Evolutionary conservation across 2,797 vertebrate genomes (phyloP), one percentile per base, ranked within the genome.

Genomic region (Graptemys geographica): DNA sequence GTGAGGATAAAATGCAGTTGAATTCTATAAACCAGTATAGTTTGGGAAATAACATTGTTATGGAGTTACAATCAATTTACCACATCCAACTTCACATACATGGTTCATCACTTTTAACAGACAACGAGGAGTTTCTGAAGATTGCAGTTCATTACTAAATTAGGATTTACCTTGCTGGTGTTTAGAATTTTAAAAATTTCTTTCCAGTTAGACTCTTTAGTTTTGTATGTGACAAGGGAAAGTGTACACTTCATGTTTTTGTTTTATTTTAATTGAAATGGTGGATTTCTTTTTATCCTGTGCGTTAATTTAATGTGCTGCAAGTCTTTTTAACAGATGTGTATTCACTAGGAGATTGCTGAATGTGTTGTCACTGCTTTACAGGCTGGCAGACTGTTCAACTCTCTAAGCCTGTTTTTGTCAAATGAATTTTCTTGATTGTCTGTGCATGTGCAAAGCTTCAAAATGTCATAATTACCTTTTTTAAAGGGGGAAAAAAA

Each of bases 381-480:
- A 90, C 84, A 95, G 92, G 87, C 94, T 97, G 93, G 91, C 96
- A 97, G 95, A 93, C 91, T 56, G 80, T 78, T 93, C 57, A 47
- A 92, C 87, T 94, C 88, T 95, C 16, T 93, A 95, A 97, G 95
- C 85, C 92, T 96, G 93, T 96, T 97, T 83, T 93, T 97, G 96
- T 97, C 96, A 96, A 93, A 97, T 96, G 96, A 96, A 96, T 97
- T 96, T 98, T 97, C 94, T 95, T 96, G 96, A 97, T 97, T 97
- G 96, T 92, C 76, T 97, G 96, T 95, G 94, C 92, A 92, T 95
- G 97, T 97, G 97, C 93, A 94, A 94, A 96, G 78, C 89, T 97
- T 89, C 93, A 87, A 97, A 96, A 96, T 96, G 90, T 97, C 94
- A 87, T 97, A 97, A 98, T 98, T 96, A 95, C 95, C 76, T 94